A percentile compares a stretch with the other conserved stretches of the same genome.
These are phyloP conservation scores for Medauroidea extradentata DNA, from an alignment of 1,140 invertebrate species.

Conservation along the genomic window DNA sequence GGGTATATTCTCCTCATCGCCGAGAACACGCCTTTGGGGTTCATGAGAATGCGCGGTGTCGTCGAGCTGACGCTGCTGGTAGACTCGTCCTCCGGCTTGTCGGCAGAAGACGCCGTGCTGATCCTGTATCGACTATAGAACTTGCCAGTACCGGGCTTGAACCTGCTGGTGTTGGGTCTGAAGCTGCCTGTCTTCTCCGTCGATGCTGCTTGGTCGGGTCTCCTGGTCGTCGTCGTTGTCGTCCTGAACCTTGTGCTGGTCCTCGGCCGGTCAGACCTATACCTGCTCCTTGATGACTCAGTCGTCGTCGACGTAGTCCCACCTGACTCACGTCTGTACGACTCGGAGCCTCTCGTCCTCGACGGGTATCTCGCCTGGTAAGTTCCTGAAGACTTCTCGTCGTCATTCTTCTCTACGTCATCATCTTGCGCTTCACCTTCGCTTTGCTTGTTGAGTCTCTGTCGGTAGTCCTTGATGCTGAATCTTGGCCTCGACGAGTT, in stretches of 20 bases:
- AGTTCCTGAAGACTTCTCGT: no score
- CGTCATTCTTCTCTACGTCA: no score
- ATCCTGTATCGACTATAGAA: conserved; percentile 32
- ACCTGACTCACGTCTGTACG: not conserved
- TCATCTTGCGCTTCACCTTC: no score
- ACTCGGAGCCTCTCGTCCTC: not conserved
- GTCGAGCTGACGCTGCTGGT: not conserved
- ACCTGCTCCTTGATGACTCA: not conserved
- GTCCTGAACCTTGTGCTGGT: not conserved
- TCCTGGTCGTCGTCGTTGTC: not conserved
- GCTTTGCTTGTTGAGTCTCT: not conserved
- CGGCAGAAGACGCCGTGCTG: conserved; percentile 5
- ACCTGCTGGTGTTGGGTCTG: conserved; percentile 2
- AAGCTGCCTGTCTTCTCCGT: not conserved
- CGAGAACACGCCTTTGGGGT: conserved; percentile 33
- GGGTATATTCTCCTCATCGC: conserved; percentile 22
- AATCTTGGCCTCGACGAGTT: conserved; percentile 10
- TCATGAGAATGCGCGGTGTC: not conserved
- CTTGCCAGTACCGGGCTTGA: conserved; percentile 28
- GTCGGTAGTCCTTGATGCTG: conserved; percentile 12
- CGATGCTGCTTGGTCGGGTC: not conserved
- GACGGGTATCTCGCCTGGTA: no score
- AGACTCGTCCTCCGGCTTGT: not conserved
- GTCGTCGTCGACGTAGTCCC: not conserved
- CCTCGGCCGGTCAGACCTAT: not conserved